Evolutionary conservation across 2,797 vertebrate species (phyloP).

Genomic region (Enteromius thamalakanensis): DNA sequence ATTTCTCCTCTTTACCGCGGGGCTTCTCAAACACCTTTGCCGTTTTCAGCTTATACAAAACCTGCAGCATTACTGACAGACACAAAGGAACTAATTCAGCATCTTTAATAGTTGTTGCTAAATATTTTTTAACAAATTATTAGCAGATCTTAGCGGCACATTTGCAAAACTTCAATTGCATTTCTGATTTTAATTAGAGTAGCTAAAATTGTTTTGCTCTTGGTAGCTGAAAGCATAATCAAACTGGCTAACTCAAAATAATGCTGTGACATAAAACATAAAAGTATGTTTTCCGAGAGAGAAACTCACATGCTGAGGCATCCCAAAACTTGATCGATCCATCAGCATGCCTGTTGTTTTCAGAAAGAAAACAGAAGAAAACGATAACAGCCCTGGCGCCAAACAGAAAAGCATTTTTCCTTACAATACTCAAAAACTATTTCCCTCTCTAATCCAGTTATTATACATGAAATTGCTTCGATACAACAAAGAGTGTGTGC

Average conservation of each 20-base stretch:
- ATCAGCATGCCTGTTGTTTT: conserved; percentile 89
- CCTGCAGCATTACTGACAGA: conserved; percentile 90
- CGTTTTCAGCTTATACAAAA: conserved; percentile 97
- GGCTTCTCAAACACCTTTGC: conserved; percentile 97
- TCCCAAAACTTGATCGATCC: conserved; percentile 99
- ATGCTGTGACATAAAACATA: neutral
- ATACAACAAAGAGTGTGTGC: neutral
- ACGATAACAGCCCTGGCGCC: neutral
- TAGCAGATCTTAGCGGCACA: neutral
- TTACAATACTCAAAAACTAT: neutral
- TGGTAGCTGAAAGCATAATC: no score
- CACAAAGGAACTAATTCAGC: neutral
- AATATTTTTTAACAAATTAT: neutral
- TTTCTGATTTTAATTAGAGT: neutral
- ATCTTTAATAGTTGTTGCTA: no score
- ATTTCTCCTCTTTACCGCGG: conserved; percentile 89
- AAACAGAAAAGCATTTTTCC: neutral
- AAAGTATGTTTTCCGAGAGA: neutral
- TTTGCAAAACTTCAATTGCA: neutral
- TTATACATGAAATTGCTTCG: neutral
- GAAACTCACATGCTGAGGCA: conserved; percentile 92
- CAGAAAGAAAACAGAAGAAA: conserved; percentile 50
- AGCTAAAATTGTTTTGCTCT: no score
- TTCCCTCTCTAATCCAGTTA: neutral
- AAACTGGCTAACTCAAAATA: conserved; percentile 3